These are phyloP conservation scores for Gnathonemus longibarbis DNA, from an alignment of 2,113 vertebrate genomes.

Conservation along the genomic window DNA sequence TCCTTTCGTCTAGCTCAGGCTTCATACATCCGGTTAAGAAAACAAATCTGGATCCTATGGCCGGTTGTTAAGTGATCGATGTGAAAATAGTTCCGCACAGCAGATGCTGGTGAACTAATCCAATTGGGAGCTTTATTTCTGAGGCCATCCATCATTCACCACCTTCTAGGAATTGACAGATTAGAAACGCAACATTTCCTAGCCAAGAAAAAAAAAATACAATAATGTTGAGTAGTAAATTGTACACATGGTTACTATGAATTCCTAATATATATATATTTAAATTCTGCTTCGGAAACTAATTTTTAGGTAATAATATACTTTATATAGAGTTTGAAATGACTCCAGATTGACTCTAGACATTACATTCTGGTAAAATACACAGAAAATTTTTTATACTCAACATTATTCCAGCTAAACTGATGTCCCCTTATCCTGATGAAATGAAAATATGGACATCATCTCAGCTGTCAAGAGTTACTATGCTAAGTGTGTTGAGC, in stretches of 20 bases:
- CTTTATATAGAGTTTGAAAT: too few relatives aligned
- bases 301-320: neutral
- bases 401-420: neutral
- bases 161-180: neutral
- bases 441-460: neutral
- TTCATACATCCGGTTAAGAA: slow-evolving; percentile 42
- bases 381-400: neutral
- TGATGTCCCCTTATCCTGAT: neutral
- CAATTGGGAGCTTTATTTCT: neutral
- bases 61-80: neutral
- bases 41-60: slow-evolving; percentile 19
- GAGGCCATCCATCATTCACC: neutral
- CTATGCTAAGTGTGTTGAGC: neutral
- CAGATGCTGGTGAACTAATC: neutral
- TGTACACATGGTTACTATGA: neutral
- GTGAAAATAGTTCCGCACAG: neutral
- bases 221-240: neutral
- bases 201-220: neutral
- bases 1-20: slow-evolving; percentile 43
- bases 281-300: neutral
- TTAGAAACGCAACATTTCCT: neutral
- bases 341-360: neutral
- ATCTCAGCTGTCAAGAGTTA: neutral
- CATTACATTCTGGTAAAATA: neutral
- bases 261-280: neutral